Percentiles rank a stretch among this genome's conserved stretches.
Conservation (phyloP, 2,888 invertebrate species). For the Craniophora ligustri region DNA sequence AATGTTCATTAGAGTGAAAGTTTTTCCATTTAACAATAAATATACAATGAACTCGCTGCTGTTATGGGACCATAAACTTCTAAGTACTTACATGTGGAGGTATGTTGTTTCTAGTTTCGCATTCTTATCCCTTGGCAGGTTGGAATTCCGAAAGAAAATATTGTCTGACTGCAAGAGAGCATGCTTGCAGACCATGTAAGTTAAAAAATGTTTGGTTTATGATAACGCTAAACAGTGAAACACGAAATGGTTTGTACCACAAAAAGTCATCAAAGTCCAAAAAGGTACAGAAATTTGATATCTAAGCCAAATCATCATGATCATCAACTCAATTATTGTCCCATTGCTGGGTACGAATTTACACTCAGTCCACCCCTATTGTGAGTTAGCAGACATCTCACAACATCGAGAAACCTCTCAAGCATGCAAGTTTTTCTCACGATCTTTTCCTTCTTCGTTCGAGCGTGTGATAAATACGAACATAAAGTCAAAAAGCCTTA, state of each 20-base stretch:
- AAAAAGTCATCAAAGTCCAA: not conserved
- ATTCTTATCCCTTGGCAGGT: constrained; percentile 2
- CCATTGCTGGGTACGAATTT: no score
- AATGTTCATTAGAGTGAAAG: constrained; percentile 70
- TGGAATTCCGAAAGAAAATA: constrained; percentile 29
- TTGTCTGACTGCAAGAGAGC: not conserved
- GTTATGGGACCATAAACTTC: constrained; percentile 26
- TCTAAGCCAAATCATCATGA: no score
- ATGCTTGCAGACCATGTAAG: constrained; percentile 16
- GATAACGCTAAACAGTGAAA: constrained; percentile 3
- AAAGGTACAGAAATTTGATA: not conserved
- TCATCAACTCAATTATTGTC: no score
- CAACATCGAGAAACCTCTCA: no score
- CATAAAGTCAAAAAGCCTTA: no score
- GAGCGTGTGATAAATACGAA: no score
- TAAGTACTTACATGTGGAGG: constrained; percentile 1
- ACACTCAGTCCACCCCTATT: no score
- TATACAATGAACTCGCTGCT: constrained; percentile 42
- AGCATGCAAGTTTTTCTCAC: no score
- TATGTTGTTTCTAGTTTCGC: not conserved
- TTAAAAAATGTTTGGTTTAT: constrained; percentile 26
- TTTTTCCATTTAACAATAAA: constrained; percentile 56
- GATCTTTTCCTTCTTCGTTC: no score
- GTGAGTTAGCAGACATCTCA: no score
- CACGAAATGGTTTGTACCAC: not conserved